A percentile compares a stretch with the other conserved stretches of the same genome.
Conservation (phyloP, 2,797 vertebrate genomes). For the Cyprinella venusta region DNA sequence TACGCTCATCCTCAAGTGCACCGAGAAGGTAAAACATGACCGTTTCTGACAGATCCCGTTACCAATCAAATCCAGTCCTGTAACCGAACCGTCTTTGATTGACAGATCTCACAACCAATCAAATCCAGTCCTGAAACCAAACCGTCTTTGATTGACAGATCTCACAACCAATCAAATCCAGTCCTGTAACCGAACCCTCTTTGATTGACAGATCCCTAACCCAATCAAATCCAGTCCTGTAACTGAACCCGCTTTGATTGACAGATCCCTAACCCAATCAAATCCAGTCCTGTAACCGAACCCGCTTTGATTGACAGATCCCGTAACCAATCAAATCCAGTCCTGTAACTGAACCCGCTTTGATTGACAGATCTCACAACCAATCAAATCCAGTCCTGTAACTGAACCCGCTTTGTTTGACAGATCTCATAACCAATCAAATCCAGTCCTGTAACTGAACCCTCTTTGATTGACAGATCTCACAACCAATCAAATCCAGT, state of each 20-base stretch:
- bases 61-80: not conserved
- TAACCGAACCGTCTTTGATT: not conserved
- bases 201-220: not conserved
- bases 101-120: not conserved
- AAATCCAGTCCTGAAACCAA: not conserved
- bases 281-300: not conserved
- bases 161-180: not conserved
- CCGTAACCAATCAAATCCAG: not conserved
- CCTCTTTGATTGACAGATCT: not conserved
- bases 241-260: not conserved
- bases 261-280: not conserved
- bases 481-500: too few relatives aligned
- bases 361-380: not conserved
- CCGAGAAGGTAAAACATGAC: slow-evolving; percentile 83
- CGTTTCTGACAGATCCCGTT: not conserved
- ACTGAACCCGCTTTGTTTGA: not conserved
- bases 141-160: not conserved
- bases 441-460: not conserved
- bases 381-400: not conserved
- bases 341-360: not conserved
- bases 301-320: not conserved
- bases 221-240: not conserved
- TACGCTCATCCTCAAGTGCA: slow-evolving; percentile 89
- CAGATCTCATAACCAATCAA: not conserved
- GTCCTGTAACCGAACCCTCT: fast-evolving